Percentiles rank a stretch among this genome's conserved stretches.
Evolutionary conservation across 2,113 vertebrate genomes (phyloP).

Genomic region (Capra hircus): DNA sequence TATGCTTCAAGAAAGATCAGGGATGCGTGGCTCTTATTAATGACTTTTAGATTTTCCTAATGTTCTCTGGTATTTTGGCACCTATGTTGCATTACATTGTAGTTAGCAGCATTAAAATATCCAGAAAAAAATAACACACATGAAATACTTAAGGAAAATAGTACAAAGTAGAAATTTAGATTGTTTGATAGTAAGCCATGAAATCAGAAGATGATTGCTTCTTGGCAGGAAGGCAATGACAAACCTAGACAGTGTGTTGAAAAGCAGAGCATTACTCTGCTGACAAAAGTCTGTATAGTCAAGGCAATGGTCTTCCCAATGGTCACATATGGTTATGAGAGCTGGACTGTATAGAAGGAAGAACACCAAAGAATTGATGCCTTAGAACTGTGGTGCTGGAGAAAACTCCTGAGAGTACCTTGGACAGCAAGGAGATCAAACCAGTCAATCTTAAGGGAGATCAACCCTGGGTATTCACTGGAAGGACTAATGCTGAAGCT

Average conservation of each 20-base stretch:
- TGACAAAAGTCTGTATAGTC: background rate
- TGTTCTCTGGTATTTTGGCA: background rate
- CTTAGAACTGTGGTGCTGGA: background rate
- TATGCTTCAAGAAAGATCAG: background rate
- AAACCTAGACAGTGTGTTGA: background rate
- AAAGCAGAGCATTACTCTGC: background rate
- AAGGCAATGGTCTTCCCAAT: background rate
- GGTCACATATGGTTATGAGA: background rate
- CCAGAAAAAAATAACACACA: rapidly evolving
- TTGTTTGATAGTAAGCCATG: background rate
- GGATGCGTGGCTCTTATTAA: background rate
- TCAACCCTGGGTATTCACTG: background rate
- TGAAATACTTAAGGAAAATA: background rate
- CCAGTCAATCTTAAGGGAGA: background rate
- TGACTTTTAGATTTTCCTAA: background rate
- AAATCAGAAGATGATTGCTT: background rate
- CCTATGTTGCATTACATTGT: background rate
- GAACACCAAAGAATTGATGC: background rate
- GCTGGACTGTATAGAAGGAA: background rate
- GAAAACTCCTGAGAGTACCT: background rate
- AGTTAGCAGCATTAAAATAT: background rate
- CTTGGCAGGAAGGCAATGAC: background rate
- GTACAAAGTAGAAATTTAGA: background rate
- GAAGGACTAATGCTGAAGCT: background rate
- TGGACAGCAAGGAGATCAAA: background rate